Conservation (phyloP, 2,888 invertebrate genomes). For the Flexamia atlantica region DNA sequence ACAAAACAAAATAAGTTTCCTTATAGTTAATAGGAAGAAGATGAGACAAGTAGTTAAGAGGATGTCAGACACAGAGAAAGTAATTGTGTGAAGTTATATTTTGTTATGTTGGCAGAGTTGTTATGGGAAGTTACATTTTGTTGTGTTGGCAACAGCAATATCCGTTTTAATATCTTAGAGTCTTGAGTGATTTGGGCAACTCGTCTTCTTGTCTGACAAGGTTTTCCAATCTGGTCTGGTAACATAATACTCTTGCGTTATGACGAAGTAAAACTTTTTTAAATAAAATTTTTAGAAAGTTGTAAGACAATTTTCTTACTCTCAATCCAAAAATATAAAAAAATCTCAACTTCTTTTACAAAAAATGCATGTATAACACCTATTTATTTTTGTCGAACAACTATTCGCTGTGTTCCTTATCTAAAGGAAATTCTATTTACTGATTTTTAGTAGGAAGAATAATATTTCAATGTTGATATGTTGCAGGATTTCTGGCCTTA, state of each 20-base stretch:
- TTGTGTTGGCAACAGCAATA: constrained; percentile 41
- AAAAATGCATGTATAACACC: too few species aligned
- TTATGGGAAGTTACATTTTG: constrained; percentile 39
- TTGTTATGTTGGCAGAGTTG: constrained; percentile 13
- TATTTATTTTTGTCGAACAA: too few species aligned
- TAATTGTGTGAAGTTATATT: constrained; percentile 5
- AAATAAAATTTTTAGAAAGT: too few species aligned
- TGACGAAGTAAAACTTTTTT: background rate
- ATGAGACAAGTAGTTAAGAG: constrained; percentile 10
- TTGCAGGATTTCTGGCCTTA: too few species aligned
- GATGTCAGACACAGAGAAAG: constrained; percentile 10
- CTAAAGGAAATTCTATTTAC: too few species aligned
- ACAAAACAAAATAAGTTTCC: background rate
- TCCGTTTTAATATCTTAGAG: constrained; percentile 42
- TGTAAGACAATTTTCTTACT: too few species aligned
- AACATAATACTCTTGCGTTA: background rate
- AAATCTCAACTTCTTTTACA: too few species aligned
- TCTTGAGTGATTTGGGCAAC: constrained; percentile 29
- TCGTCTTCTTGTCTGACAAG: constrained; percentile 18
- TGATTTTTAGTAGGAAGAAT: too few species aligned
- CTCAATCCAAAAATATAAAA: too few species aligned
- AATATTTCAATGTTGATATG: too few species aligned
- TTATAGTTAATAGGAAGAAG: background rate
- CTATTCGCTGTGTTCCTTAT: too few species aligned
- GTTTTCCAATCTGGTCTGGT: background rate